phyloP scores from a whole-genome alignment of 2,797 vertebrate genomes.

The Sebastes matsubarae region DNA sequence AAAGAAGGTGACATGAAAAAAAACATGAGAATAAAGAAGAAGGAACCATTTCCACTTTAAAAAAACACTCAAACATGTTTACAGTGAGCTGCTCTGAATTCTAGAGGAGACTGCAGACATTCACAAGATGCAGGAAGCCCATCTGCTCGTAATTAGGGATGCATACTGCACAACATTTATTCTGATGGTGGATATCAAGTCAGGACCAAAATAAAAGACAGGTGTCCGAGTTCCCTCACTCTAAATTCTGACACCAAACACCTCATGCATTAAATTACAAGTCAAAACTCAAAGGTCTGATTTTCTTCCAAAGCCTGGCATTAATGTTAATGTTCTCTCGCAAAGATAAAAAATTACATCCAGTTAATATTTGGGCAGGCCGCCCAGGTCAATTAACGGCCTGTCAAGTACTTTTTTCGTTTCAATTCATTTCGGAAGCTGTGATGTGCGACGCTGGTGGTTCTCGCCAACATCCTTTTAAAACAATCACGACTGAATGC shows the following conservation, averaged over 20 bases:
- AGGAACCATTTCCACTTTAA: not conserved
- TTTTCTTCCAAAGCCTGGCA: not conserved
- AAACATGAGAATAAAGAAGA: not conserved
- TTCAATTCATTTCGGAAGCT: constrained; percentile 29
- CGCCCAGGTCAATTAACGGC: constrained; percentile 21
- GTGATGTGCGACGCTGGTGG: not conserved
- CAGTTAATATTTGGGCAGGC: constrained; percentile 10
- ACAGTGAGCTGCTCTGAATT: constrained; percentile 1
- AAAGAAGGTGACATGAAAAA: not conserved
- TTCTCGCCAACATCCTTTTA: constrained; percentile 11
- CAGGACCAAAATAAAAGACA: not conserved
- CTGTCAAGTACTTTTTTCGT: constrained; percentile 5
- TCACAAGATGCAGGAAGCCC: not conserved
- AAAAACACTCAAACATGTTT: not conserved
- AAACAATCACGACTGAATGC: constrained; percentile 15
- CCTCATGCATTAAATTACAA: not conserved
- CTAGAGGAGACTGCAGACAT: constrained; percentile 7
- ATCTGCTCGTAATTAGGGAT: constrained; percentile 12
- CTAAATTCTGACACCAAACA: not conserved
- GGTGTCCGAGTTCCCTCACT: not conserved
- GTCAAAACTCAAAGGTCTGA: not conserved
- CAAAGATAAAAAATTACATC: constrained; percentile 12
- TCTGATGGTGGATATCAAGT: not conserved
- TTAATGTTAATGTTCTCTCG: not conserved
- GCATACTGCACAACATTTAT: not conserved